Evolutionary conservation across 2,113 vertebrate species (phyloP).

Genomic region (Benitochromis conjunctus): DNA sequence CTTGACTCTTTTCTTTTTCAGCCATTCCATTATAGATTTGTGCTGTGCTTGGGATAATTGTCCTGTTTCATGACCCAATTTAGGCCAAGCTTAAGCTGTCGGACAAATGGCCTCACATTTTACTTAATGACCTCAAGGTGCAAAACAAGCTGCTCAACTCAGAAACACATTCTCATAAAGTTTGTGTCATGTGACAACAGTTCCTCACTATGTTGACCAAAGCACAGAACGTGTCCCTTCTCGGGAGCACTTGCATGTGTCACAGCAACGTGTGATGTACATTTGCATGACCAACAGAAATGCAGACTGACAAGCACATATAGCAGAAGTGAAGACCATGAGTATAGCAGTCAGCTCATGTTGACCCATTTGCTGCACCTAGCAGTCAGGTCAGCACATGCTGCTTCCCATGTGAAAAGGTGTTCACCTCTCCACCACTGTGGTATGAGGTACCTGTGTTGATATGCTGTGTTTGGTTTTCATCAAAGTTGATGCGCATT

Average conservation of each 20-base stretch:
- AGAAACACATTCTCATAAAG: background rate
- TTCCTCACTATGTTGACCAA: background rate
- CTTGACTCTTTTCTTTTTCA: background rate
- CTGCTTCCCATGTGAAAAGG: background rate
- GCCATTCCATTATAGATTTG: background rate
- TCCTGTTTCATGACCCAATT: background rate
- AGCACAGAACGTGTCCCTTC: background rate
- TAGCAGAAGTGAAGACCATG: background rate
- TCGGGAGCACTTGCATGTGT: background rate
- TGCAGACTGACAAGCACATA: background rate
- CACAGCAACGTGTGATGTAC: background rate
- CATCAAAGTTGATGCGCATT: background rate
- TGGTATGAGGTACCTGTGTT: background rate
- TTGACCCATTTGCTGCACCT: background rate
- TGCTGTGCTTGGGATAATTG: background rate
- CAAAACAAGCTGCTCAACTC: background rate
- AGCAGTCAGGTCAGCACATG: background rate
- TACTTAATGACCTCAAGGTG: background rate
- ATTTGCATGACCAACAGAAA: background rate
- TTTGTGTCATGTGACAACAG: background rate
- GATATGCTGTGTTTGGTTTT: background rate
- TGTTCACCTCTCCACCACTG: background rate
- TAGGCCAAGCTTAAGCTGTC: background rate
- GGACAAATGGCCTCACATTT: background rate
- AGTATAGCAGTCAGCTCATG: background rate